Percentiles rank a stretch among this genome's conserved stretches.
Evolutionary conservation across 2,797 vertebrate genomes (phyloP).

Genomic region (Lerista edwardsae): DNA sequence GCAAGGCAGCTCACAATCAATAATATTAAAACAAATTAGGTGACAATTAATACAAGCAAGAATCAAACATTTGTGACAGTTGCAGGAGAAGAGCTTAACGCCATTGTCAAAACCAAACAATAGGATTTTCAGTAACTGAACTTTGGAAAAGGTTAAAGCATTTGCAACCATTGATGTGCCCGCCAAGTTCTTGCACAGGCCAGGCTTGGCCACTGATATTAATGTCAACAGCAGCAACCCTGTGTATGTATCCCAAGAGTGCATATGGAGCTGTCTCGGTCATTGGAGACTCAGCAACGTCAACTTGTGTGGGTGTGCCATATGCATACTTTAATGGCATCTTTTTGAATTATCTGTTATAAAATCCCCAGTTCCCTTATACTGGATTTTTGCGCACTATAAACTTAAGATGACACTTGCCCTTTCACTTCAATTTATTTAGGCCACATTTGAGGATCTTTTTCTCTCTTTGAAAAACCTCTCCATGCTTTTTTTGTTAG

Average conservation of each 20-base stretch:
- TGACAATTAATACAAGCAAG: too few species aligned
- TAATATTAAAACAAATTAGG: too few species aligned
- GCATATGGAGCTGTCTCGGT: background rate
- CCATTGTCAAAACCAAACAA: background rate
- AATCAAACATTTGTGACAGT: too few species aligned
- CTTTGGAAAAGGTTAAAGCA: background rate
- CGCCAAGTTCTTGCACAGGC: background rate
- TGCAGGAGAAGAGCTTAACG: background rate
- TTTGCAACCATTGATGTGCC: too few species aligned
- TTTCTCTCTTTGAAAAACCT: background rate
- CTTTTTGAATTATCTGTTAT: background rate
- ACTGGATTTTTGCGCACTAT: background rate
- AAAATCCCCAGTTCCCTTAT: background rate
- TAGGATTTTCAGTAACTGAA: too few species aligned
- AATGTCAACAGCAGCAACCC: background rate
- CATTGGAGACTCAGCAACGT: too few species aligned
- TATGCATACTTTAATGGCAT: background rate
- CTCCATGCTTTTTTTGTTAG: background rate
- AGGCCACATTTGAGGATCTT: background rate
- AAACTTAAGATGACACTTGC: too few species aligned
- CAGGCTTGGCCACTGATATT: background rate
- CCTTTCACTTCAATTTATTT: background rate
- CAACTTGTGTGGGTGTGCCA: background rate
- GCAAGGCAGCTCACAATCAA: too few species aligned
- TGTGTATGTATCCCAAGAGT: background rate